Base-by-base conservation (phyloP, 2,888 invertebrate species). In the Temnothorax rugatulus region DNA sequence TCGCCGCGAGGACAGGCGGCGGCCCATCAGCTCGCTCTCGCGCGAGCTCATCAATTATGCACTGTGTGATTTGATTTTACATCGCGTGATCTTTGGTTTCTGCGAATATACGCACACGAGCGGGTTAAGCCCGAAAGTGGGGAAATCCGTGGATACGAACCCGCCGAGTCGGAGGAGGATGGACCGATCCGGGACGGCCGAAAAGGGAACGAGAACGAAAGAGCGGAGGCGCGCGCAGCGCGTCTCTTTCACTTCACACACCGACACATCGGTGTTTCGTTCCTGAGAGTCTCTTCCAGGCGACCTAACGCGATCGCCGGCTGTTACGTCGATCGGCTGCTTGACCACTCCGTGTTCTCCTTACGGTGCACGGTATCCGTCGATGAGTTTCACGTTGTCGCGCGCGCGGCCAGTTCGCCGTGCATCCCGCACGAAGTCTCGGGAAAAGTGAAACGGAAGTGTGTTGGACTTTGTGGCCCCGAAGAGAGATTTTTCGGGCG, bases 221-320 rank as follows among this genome's bases (percentile, higher is more conserved):
- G 54, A 61, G 44, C 25, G 69, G 79, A 64, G 85, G 87, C 89
- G 89, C 90, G 89, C 90, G 88, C 90, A 85, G 88, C 89, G 87
- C 89, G 86, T 68, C 66, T 90, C 90, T 90, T 88, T 88, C 87
- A 90, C 89, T 86, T 82, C 50, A 69, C 73, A 82, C 85, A 81
- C 83, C 25, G 63, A 59, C 79, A 76, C 71, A 82, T 84, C 84
- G 76, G 34, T 34, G 77, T 41, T 54, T 41, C 84, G 73, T 86
- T 68, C 44, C 86, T 84, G 87, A 85, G 73, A 76, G 69, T 79
- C 73, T 79, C 73, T 63, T 79, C 34, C 75, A 79, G 75, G 75
- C 84, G 64, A 73, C 68, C 63, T 76, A 63, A 85, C 86, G 85
- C 88, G 87, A 90, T 77, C 86, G 88, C 69, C 82, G 88, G 69